phyloP scores from a whole-genome alignment of 23 tunicate genomes.

The Halocynthia aurantium region DNA sequence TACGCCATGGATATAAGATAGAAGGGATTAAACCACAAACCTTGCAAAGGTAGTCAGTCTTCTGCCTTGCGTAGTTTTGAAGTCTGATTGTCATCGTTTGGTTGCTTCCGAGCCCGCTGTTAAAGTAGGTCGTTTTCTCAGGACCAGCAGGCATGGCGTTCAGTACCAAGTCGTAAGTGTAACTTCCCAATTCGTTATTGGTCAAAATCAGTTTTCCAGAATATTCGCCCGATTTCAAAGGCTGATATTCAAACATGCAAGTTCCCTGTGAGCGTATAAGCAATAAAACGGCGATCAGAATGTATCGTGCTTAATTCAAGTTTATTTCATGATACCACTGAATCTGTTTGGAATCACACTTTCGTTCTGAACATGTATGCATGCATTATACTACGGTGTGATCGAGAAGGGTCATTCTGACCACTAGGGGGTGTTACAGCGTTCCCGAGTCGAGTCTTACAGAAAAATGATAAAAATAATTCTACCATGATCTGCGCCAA shows the following conservation, averaged over 20 bases:
- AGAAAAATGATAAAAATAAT: too few species aligned
- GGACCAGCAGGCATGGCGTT: slow-evolving; percentile 55
- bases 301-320: not conserved
- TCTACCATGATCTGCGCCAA: too few species aligned
- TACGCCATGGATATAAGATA: too few species aligned
- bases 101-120: slow-evolving; percentile 44
- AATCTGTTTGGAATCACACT: too few species aligned
- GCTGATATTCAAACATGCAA: slow-evolving; percentile 89
- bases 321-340: too few species aligned
- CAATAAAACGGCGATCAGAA: not conserved
- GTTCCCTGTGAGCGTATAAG: slow-evolving; percentile 57
- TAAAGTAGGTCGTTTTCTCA: slow-evolving; percentile 76
- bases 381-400: too few species aligned
- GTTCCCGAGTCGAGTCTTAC: too few species aligned
- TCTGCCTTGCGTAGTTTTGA: slow-evolving; percentile 81
- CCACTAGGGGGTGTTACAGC: too few species aligned
- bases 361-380: too few species aligned
- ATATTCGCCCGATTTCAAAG: slow-evolving; percentile 76
- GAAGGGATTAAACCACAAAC: slow-evolving; percentile 1
- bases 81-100: slow-evolving; percentile 70
- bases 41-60: slow-evolving; percentile 92
- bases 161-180: slow-evolving; percentile 75
- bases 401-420: too few species aligned
- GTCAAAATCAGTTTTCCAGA: slow-evolving; percentile 54
- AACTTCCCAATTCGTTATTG: slow-evolving; percentile 74